Evolutionary conservation across 2,797 vertebrate genomes (phyloP).

Genomic region (Scyliorhinus canicula): DNA sequence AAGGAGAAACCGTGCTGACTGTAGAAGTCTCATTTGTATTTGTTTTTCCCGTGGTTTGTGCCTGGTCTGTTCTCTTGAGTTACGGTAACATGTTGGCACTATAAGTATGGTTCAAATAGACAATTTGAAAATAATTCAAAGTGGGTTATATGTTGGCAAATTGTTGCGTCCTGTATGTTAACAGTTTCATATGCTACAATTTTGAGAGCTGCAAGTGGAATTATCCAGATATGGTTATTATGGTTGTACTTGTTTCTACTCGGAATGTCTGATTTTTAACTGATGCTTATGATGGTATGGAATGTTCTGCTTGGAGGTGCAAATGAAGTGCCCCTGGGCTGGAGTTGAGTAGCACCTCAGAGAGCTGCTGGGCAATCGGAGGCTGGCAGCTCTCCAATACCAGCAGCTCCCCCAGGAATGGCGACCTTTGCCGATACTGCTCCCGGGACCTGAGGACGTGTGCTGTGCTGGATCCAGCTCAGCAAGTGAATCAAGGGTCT

Average conservation of each 20-base stretch:
- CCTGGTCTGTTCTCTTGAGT: neutral
- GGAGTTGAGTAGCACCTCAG: too few species aligned
- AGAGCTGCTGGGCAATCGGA: too few species aligned
- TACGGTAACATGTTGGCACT: neutral
- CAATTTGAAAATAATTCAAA: too few species aligned
- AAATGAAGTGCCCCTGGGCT: neutral
- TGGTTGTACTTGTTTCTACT: neutral
- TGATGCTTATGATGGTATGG: neutral
- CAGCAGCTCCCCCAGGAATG: too few species aligned
- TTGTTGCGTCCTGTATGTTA: neutral
- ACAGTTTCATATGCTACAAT: neutral
- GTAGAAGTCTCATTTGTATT: neutral
- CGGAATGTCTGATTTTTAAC: neutral
- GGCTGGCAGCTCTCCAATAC: too few species aligned
- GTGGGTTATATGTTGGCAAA: neutral
- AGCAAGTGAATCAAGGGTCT: too few species aligned
- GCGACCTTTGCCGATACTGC: too few species aligned
- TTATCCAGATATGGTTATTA: neutral
- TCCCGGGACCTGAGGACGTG: too few species aligned
- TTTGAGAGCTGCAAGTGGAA: neutral
- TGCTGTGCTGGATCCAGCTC: too few species aligned
- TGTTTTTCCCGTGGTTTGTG: neutral
- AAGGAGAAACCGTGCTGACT: neutral
- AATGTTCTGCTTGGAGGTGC: neutral
- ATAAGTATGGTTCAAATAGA: neutral